These are phyloP conservation scores for Engystomops pustulosus DNA, from an alignment of 2,113 vertebrate genomes.

Conservation along the genomic window DNA sequence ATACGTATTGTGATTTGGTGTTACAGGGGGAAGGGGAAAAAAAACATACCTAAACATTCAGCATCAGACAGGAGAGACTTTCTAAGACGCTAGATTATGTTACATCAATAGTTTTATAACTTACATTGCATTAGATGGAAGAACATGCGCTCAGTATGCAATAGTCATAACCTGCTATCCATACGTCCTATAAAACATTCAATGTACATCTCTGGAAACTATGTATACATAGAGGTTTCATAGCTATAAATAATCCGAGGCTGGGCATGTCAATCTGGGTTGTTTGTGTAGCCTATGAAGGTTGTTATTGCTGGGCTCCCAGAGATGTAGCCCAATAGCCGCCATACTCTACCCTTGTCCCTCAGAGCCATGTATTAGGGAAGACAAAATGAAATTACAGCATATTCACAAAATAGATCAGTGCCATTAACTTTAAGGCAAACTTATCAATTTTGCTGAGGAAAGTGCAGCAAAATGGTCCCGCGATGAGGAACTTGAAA, in stretches of 20 bases:
- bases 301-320: neutral
- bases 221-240: neutral
- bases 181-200: neutral
- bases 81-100: neutral
- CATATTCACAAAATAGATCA: neutral
- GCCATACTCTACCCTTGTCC: too few relatives aligned
- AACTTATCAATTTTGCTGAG: neutral
- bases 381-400: neutral
- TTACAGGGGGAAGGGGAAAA: too few relatives aligned
- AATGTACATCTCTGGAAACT: neutral
- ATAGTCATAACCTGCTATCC: neutral
- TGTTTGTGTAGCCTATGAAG: neutral
- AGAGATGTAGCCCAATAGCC: too few relatives aligned
- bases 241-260: neutral
- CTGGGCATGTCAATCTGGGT: neutral
- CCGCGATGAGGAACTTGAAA: neutral
- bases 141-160: neutral
- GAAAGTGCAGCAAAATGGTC: constrained; percentile 8
- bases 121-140: neutral
- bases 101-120: neutral
- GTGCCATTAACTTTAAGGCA: neutral
- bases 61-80: neutral
- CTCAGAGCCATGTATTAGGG: too few relatives aligned
- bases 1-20: neutral
- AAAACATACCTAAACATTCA: neutral